These are phyloP conservation scores for Silvanus unidentatus DNA, from an alignment of 2,888 invertebrate genomes.

Conservation along the genomic window DNA sequence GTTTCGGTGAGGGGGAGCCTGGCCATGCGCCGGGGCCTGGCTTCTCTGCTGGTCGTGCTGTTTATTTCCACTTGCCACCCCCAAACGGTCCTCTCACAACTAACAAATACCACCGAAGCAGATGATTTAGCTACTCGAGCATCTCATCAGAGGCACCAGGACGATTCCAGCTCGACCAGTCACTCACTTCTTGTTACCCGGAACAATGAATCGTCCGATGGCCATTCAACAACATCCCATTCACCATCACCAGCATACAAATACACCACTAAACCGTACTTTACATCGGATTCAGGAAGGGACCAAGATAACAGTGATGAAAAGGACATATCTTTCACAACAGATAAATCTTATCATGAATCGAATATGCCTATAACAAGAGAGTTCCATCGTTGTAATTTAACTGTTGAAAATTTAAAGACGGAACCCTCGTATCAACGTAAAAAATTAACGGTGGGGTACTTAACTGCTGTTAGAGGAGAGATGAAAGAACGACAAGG, in stretches of 20 bases:
- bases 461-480: constrained; percentile 71
- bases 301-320: constrained; percentile 4
- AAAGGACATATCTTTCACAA: neutral
- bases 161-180: constrained; percentile 13
- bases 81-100: constrained; percentile 22
- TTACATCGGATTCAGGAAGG: constrained; percentile 4
- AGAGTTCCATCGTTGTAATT: constrained; percentile 16
- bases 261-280: constrained; percentile 3
- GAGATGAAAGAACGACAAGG: constrained; percentile 75
- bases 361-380: neutral
- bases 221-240: constrained; percentile 6
- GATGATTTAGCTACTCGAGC: constrained; percentile 13
- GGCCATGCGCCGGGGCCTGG: constrained; percentile 58
- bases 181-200: constrained; percentile 4
- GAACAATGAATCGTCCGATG: neutral
- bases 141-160: constrained; percentile 6
- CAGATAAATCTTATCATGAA: neutral
- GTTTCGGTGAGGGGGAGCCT: constrained; percentile 47
- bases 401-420: constrained; percentile 34
- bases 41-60: constrained; percentile 48
- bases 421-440: constrained; percentile 56
- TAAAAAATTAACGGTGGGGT: constrained; percentile 70
- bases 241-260: constrained; percentile 4
- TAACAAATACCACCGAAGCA: constrained; percentile 9
- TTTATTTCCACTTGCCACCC: constrained; percentile 33